Percentiles rank a stretch among this genome's conserved stretches.
phyloP scores from a whole-genome alignment of 2,113 vertebrate species.

The Syngnathoides biaculeatus region DNA sequence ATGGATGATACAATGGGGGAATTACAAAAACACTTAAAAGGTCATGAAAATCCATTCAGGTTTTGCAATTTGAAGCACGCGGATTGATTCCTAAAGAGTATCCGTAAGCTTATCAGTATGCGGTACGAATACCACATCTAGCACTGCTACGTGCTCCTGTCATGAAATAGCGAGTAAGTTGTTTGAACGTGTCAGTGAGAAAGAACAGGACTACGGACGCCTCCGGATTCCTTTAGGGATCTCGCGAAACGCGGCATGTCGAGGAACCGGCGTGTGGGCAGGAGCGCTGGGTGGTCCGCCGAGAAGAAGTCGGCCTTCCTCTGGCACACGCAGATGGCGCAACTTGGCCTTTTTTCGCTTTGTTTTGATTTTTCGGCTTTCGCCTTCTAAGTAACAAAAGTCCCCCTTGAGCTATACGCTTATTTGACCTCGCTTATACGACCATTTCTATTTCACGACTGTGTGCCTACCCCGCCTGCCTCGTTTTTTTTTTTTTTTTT shows the following conservation, averaged over 20 bases:
- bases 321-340: conserved; percentile 73
- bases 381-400: conserved; percentile 73
- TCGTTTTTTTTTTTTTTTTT: conserved; percentile 26
- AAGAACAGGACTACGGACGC: conserved; percentile 45
- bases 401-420: conserved; percentile 74
- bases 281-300: conserved; percentile 75
- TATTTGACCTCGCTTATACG: conserved; percentile 75
- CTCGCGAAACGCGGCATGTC: conserved; percentile 47
- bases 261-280: conserved; percentile 70
- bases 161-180: not conserved
- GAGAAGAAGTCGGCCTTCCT: conserved; percentile 65
- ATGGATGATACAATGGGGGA: no score
- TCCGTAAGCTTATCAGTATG: no score
- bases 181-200: conserved; percentile 14
- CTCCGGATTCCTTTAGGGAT: conserved; percentile 39
- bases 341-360: conserved; percentile 74
- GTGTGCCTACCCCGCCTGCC: conserved; percentile 19
- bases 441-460: conserved; percentile 67
- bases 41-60: no score
- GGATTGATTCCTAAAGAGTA: no score
- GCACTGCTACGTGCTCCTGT: no score
- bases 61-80: no score
- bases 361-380: conserved; percentile 77
- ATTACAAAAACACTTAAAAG: no score
- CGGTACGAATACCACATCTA: no score